Evolutionary conservation across 2,113 vertebrate species (phyloP).

Genomic region (Dicentrarchus labrax): DNA sequence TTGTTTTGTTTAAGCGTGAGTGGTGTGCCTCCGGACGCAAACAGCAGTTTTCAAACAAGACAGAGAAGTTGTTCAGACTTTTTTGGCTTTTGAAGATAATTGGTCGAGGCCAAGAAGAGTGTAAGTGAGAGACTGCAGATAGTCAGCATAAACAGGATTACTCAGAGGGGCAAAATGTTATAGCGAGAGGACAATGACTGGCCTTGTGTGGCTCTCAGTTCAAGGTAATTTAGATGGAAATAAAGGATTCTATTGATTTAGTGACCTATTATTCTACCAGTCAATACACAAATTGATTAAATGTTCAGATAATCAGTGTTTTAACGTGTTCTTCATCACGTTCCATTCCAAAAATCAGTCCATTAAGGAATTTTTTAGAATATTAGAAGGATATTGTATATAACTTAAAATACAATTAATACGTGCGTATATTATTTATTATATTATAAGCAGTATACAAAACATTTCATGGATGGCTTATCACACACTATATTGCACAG

Average conservation of each 20-base stretch:
- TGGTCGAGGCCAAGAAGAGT: constrained; percentile 16
- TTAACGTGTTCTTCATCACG: not conserved
- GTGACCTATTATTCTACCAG: not conserved
- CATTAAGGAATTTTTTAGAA: not conserved
- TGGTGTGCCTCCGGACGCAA: not conserved
- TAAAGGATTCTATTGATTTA: constrained; percentile 41
- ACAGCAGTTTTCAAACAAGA: not conserved
- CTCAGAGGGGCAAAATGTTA: constrained; percentile 21
- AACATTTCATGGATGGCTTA: not conserved
- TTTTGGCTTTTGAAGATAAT: constrained; percentile 32
- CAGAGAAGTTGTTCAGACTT: constrained; percentile 34
- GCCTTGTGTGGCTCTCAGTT: constrained; percentile 30
- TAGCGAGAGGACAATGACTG: constrained; percentile 28
- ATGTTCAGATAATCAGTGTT: constrained; percentile 6
- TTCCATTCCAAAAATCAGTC: too few species aligned
- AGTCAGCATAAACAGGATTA: constrained; percentile 49
- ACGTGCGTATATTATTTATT: not conserved
- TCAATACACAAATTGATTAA: constrained; percentile 6
- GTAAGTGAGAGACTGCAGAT: constrained; percentile 34
- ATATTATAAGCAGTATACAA: not conserved
- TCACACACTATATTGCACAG: not conserved
- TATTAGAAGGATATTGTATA: not conserved
- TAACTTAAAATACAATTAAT: not conserved
- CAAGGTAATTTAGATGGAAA: constrained; percentile 25
- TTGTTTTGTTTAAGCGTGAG: constrained; percentile 1